Conservation (phyloP, 2,888 invertebrate species). For the Carpatolechia fugitivella region DNA sequence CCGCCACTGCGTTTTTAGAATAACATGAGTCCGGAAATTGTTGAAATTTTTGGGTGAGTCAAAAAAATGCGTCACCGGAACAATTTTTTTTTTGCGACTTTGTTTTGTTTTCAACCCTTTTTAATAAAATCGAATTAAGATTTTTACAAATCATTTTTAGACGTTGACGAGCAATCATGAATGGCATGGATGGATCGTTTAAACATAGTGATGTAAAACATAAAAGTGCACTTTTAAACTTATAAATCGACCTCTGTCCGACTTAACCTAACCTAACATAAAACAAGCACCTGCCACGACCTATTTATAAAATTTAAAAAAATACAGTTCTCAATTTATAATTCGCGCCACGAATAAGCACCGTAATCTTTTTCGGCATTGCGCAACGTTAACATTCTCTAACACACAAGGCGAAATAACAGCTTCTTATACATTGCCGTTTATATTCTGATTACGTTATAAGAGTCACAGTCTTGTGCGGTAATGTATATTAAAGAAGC, state of each 20-base stretch:
- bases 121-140: too few relatives aligned
- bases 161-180: too few relatives aligned
- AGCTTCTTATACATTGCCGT: neutral
- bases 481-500: neutral
- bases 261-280: slow-evolving; percentile 20
- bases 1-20: too few relatives aligned
- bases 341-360: slow-evolving; percentile 56
- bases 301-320: slow-evolving; percentile 45
- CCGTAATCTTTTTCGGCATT: slow-evolving; percentile 36
- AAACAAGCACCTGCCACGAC: slow-evolving; percentile 41
- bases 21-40: too few relatives aligned
- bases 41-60: too few relatives aligned
- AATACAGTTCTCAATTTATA: slow-evolving; percentile 58
- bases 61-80: too few relatives aligned
- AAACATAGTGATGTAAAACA: too few relatives aligned
- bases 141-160: too few relatives aligned
- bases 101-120: too few relatives aligned
- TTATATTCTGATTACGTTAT: neutral
- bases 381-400: slow-evolving; percentile 39
- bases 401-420: slow-evolving; percentile 25
- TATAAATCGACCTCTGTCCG: slow-evolving; percentile 25
- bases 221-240: too few relatives aligned
- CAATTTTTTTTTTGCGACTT: too few relatives aligned
- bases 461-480: neutral
- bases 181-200: too few relatives aligned